Conservation (phyloP, 2,797 vertebrate genomes). For the Danio albolineatus region DNA sequence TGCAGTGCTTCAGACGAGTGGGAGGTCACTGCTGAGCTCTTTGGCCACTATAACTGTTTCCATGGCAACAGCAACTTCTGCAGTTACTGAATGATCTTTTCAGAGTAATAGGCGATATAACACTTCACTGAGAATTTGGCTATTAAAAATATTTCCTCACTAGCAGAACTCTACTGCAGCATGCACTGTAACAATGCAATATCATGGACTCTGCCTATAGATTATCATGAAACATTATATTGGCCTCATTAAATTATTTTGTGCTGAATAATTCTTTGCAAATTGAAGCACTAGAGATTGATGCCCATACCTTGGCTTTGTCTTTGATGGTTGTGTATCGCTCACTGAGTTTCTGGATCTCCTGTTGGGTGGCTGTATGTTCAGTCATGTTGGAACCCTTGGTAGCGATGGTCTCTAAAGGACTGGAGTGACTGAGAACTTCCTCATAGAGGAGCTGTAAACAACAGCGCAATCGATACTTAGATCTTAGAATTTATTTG, state of each 20-base stretch:
- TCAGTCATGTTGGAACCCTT: conserved; percentile 92
- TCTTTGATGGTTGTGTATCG: conserved; percentile 86
- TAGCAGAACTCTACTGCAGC: background rate
- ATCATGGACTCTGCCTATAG: background rate
- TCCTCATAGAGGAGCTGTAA: conserved; percentile 92
- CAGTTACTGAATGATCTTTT: background rate
- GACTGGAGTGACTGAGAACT: conserved; percentile 88
- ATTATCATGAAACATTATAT: too few relatives aligned
- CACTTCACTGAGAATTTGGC: background rate
- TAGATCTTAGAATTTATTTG: background rate
- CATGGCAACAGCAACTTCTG: conserved; percentile 11
- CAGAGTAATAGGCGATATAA: background rate
- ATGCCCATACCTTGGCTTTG: conserved; percentile 84
- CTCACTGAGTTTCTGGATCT: conserved; percentile 90
- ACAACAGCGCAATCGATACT: background rate
- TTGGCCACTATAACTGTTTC: background rate
- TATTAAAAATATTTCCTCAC: background rate
- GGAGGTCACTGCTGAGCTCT: background rate
- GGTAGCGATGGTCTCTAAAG: conserved; percentile 90
- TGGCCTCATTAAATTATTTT: background rate
- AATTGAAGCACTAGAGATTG: background rate
- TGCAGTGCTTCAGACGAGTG: background rate
- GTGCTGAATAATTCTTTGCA: background rate
- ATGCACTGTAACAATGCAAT: background rate
- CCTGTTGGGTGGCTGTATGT: conserved; percentile 88